phyloP scores from a whole-genome alignment of 2,888 invertebrate genomes.

The Sesamia inferens region DNA sequence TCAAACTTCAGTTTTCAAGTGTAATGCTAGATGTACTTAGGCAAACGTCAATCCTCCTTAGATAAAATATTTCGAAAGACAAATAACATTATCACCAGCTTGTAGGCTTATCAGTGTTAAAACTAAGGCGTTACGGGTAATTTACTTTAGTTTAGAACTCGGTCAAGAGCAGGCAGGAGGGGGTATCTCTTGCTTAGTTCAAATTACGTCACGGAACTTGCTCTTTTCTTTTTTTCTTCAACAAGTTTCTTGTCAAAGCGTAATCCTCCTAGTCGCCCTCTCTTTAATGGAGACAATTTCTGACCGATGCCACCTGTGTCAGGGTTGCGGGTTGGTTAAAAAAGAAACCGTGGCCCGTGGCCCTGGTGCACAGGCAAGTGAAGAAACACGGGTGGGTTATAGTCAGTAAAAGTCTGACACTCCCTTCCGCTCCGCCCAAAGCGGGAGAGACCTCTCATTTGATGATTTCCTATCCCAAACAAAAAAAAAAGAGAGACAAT shows the following conservation, averaged over 20 bases:
- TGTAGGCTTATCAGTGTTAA: constrained; percentile 43
- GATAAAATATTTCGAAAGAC: constrained; percentile 52
- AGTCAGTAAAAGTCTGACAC: no score
- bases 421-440: no score
- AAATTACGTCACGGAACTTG: background rate
- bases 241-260: background rate
- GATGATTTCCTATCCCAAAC: no score
- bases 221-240: background rate
- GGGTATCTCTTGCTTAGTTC: background rate
- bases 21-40: constrained; percentile 22
- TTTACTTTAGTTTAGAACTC: constrained; percentile 38
- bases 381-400: no score
- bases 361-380: no score
- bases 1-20: constrained; percentile 20
- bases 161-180: constrained; percentile 39
- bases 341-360: no score
- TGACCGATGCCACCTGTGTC: no score
- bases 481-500: no score
- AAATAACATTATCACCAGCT: constrained; percentile 43
- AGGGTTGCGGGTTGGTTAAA: no score
- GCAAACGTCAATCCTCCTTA: constrained; percentile 29
- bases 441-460: no score
- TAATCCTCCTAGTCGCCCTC: no score
- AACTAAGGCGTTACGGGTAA: constrained; percentile 35
- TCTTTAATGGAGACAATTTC: background rate